phyloP scores from a whole-genome alignment of 2,797 vertebrate genomes.

The Enteromius afrohamiltoni region DNA sequence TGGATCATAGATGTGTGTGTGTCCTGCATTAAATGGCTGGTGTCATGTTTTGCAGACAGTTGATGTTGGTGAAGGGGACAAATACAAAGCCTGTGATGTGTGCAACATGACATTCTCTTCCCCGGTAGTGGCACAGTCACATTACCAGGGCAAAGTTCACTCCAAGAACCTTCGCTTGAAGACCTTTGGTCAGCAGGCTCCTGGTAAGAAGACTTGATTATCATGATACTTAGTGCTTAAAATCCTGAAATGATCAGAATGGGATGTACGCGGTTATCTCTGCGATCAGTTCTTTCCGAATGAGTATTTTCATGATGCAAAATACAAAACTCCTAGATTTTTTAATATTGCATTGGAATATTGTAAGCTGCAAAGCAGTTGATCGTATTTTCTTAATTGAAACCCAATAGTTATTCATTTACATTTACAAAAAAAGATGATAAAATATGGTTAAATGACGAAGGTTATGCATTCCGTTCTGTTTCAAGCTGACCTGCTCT shows the following conservation, averaged over 20 bases:
- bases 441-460: not conserved
- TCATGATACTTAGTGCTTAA: not conserved
- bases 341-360: not conserved
- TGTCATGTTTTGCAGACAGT: conserved; percentile 67
- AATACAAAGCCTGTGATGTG: conserved; percentile 87
- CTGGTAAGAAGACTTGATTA: conserved; percentile 75
- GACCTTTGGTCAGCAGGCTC: conserved; percentile 76
- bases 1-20: not conserved
- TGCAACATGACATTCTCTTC: conserved; percentile 98
- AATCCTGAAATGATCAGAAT: not conserved
- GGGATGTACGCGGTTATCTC: not conserved
- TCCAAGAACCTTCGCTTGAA: conserved; percentile 92
- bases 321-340: not conserved
- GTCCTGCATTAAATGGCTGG: not conserved
- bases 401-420: not conserved
- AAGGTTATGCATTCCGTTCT: not conserved
- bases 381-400: not conserved
- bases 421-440: not conserved
- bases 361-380: not conserved
- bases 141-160: conserved; percentile 96
- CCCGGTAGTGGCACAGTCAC: conserved; percentile 90
- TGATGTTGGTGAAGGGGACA: conserved; percentile 82
- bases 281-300: not conserved
- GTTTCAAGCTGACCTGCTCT: conserved; percentile 12
- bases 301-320: not conserved